phyloP scores from a whole-genome alignment of 2,113 vertebrate species.

The Galeopterus variegatus region DNA sequence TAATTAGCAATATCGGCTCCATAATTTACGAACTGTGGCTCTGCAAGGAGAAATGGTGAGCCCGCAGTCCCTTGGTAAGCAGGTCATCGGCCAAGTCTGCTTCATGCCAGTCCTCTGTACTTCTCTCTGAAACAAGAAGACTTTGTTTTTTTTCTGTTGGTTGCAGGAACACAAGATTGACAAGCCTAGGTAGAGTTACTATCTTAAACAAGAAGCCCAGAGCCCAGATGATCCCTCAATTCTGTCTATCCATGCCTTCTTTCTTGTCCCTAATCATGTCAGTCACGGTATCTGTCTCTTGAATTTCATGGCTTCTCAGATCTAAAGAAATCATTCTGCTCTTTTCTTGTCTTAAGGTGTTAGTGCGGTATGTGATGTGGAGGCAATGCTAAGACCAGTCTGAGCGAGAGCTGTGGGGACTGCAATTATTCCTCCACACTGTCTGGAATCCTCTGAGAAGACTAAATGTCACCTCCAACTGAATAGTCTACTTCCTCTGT shows the following conservation, averaged over 20 bases:
- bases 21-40: not conserved
- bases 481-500: not conserved
- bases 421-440: not conserved
- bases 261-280: conserved; percentile 55
- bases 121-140: not conserved
- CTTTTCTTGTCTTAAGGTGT: conserved; percentile 64
- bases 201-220: accelerated
- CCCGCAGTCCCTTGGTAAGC: not conserved
- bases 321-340: conserved; percentile 66
- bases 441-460: not conserved
- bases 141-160: not conserved
- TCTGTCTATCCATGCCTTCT: not conserved
- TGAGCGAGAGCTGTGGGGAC: not conserved
- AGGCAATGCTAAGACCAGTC: not conserved
- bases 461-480: not conserved
- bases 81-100: too few relatives aligned
- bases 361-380: accelerated
- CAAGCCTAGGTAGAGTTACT: not conserved
- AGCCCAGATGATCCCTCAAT: not conserved
- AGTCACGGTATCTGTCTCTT: conserved; percentile 68
- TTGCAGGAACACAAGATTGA: not conserved
- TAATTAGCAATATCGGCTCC: not conserved
- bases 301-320: conserved; percentile 74
- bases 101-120: too few relatives aligned
- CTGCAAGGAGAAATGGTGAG: not conserved